Evolutionary conservation across 2,797 vertebrate genomes (phyloP).

Genomic region (Hippopotamyrus pictus): DNA sequence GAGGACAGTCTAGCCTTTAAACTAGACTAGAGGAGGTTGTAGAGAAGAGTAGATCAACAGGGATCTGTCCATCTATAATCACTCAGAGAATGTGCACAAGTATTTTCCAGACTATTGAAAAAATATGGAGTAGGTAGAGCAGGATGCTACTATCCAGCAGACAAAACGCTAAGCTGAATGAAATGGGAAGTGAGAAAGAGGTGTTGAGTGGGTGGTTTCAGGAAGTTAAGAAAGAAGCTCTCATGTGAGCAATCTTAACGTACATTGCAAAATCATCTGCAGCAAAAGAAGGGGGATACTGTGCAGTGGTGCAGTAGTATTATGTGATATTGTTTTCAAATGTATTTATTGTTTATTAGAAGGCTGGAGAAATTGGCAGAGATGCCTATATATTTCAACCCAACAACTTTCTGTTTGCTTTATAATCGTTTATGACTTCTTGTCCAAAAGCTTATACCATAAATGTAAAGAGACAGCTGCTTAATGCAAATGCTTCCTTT

Average conservation of each 20-base stretch:
- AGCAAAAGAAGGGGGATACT: not conserved
- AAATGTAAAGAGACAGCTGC: not conserved
- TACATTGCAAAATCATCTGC: not conserved
- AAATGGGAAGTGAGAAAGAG: not conserved
- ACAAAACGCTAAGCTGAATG: not conserved
- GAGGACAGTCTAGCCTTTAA: not conserved
- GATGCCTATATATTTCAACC: not conserved
- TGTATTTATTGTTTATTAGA: not conserved
- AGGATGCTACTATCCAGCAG: not conserved
- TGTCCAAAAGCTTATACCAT: not conserved
- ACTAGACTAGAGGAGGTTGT: not conserved
- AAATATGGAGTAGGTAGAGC: not conserved
- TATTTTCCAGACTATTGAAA: not conserved
- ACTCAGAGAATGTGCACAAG: not conserved
- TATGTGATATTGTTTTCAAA: not conserved
- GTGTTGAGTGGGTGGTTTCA: not conserved
- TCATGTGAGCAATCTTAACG: not conserved
- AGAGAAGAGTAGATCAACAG: not conserved
- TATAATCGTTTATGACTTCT: not conserved
- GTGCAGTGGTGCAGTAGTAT: not conserved
- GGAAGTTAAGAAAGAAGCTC: constrained; percentile 6
- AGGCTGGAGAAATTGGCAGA: not conserved
- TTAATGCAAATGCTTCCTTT: too few relatives aligned
- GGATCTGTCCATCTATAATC: not conserved
- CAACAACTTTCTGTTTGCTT: not conserved